Conservation (phyloP, 2,113 vertebrate species). For the Promerops cafer region DNA sequence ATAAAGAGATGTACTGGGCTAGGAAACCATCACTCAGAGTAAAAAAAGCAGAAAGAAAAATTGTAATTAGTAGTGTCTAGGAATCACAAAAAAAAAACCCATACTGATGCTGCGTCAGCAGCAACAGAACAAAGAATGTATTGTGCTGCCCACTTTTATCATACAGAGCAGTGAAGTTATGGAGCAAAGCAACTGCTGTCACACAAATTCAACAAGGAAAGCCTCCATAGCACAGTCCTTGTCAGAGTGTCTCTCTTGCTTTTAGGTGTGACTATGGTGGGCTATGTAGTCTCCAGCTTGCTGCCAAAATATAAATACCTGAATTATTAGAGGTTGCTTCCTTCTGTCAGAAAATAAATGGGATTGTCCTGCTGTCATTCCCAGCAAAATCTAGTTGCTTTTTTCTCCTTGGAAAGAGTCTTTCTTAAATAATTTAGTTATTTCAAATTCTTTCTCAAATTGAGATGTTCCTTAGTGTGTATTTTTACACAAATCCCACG, state of each 20-base stretch:
- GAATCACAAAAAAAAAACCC: neutral
- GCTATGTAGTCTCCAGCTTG: neutral
- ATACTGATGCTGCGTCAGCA: neutral
- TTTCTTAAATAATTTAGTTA: neutral
- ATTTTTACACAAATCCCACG: neutral
- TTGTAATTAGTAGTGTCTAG: neutral
- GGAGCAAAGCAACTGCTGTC: neutral
- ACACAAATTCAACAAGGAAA: neutral
- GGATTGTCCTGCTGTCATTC: neutral
- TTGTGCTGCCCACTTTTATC: neutral
- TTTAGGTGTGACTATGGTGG: neutral
- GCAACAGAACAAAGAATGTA: neutral
- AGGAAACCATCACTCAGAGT: neutral
- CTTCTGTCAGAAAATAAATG: neutral
- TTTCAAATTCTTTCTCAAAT: neutral
- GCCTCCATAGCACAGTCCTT: fast-evolving
- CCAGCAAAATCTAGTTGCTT: neutral
- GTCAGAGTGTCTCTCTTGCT: neutral
- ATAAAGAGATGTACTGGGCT: neutral
- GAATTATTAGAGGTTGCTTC: neutral
- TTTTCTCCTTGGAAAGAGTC: neutral
- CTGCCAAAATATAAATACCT: neutral
- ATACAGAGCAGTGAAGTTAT: neutral
- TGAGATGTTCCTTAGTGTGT: neutral
- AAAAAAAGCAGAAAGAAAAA: neutral